Percentiles rank a stretch among this genome's conserved stretches.
Conservation (phyloP, 2,888 invertebrate species). For the Piscicola geometra region DNA sequence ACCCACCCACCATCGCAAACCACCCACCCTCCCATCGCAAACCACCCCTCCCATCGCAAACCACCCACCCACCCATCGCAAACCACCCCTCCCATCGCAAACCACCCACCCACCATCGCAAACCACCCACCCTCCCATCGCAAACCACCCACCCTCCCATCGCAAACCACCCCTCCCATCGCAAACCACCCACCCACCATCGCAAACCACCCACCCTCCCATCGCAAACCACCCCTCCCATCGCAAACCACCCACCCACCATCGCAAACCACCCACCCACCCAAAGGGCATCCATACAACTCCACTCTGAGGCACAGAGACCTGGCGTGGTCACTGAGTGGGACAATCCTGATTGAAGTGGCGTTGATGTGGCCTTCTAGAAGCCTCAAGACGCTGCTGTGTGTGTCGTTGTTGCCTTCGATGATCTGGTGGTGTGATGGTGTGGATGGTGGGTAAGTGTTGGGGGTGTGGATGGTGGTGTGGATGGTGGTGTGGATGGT, state of each 20-base stretch:
- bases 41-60: not conserved
- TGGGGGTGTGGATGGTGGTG: too few relatives aligned
- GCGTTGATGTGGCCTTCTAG: not conserved
- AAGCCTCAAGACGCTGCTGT: not conserved
- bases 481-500: too few relatives aligned
- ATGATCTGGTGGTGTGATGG: not conserved
- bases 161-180: too few relatives aligned
- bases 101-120: not conserved
- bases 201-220: not conserved
- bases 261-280: not conserved
- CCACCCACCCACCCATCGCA: not conserved
- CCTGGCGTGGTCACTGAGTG: slow-evolving; percentile 20
- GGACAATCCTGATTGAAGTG: slow-evolving; percentile 1
- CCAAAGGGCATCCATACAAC: slow-evolving; percentile 20
- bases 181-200: not conserved
- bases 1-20: not conserved
- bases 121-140: not conserved
- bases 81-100: too few relatives aligned
- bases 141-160: too few relatives aligned
- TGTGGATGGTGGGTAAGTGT: too few relatives aligned
- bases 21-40: not conserved
- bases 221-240: not conserved
- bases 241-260: too few relatives aligned
- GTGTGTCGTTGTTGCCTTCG: slow-evolving; percentile 12
- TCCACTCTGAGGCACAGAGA: slow-evolving; percentile 28